Base-by-base conservation (phyloP, 1,140 invertebrate genomes). In the Pinna nobilis region DNA sequence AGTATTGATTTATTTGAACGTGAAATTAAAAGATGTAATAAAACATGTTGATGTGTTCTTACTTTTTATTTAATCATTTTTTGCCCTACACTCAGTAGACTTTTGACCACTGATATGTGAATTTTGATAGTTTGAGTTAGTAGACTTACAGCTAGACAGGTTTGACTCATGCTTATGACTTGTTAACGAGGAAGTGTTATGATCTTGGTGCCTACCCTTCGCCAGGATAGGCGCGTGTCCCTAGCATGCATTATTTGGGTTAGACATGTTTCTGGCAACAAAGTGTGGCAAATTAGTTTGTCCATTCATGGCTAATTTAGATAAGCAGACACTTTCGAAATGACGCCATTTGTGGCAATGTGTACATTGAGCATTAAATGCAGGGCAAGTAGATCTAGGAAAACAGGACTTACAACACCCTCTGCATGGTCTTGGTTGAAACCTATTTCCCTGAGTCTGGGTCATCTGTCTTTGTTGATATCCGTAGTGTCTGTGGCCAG, bases 401-500 rank as follows among this genome's bases (percentile, higher is more conserved):
- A 1, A 1, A 41, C 60, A 64, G 20, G 60, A 64, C 60, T 64
- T 64, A 64, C 60, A 35, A 64, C 60, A 64, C 41, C 60, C 60
- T 39, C 25, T n/a, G 60, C 60, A 64, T 61, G 35, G 41, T 47
- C 25, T 39, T 41, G n/a, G n/a, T n/a, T n/a, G n/a, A n/a, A n/a
- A n/a, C n/a, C n/a, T n/a, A n/a, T 39, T 25, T 53, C 15, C 23
- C 50, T 53, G 50, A 9, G 9, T 25, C n/a, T n/a, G n/a, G n/a
- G 11, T 23, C 13, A 25, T 53, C 13, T 53, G 23, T 25, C 23
- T 15, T 23, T 53, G 41, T 44, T 44, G 41, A n/a, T 11, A n/a
- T 44, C 41, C n/a, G 41, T n/a, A 13, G 41, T n/a, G 11, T 33
- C 28, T 33, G 11, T 60, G 7, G 57, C 18, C 50, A 53, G 25